Evolutionary conservation across 2,113 vertebrate genomes (phyloP), one percentile per base, ranked within the genome.

Genomic region (Oenanthe melanoleuca): DNA sequence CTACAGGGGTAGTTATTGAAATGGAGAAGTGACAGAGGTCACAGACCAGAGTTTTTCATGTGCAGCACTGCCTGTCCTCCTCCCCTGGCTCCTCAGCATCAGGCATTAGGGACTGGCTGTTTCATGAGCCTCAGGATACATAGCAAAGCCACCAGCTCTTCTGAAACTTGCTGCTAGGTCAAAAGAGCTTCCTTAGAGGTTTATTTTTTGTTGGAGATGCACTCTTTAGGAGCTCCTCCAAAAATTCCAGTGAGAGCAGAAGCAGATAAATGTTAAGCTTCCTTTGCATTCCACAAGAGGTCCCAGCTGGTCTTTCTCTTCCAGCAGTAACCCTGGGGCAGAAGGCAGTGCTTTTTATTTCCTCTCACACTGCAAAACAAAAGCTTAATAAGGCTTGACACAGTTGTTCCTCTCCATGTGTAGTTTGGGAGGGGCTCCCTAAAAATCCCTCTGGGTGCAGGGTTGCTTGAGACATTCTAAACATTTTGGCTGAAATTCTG

Each of bases 271-370:
- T 49, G 60, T 74, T 92, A 92, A 97, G 93, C 72, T 97, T 93
- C 92, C 93, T 92, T 95, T 88, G 69, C 64, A 74, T 97, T 96
- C 95, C 96, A 97, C 90, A 86, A 95, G 93, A 95, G 91, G 94
- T 97, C 94, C 93, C 91, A 97, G 91, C 93, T 89, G 90, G 82
- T 94, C 90, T 92, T 96, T 95, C 83, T 93, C 95, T 96, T 88
- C 56, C 80, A 95, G 92, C 63, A 5, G 79, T 86, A 78, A 65
- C 92, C 88, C 72, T 50, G 40, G 94, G 95, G 94, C 93, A 93
- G 88, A 81, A 92, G 72, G 69, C 88, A 42, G 2, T 71, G 92
- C 64, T 88, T 95, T 95, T 63, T 96, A 44, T 92, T 97, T 96
- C 57, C 37, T 93, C 57, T 90, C 57, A 64, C 37, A 75, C 47